Evolutionary conservation across 2,888 invertebrate genomes (phyloP).

Genomic region (Leptopilina drosophilae): DNA sequence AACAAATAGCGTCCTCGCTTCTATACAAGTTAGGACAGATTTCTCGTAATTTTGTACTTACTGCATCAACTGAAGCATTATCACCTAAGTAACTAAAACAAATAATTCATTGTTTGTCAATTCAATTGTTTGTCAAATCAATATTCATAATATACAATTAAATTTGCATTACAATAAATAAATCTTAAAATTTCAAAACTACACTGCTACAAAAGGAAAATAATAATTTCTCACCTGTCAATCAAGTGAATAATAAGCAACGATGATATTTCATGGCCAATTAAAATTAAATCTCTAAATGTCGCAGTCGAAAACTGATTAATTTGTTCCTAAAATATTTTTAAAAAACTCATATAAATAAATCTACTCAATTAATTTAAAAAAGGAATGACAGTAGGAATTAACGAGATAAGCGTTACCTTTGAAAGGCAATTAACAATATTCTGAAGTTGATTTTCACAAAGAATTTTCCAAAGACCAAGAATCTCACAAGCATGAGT

Average conservation of each 20-base stretch:
- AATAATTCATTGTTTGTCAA: neutral
- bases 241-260: slow-evolving; percentile 90
- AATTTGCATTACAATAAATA: slow-evolving; percentile 2
- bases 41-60: slow-evolving; percentile 91
- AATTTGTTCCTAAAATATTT: slow-evolving; percentile 77
- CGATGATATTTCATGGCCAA: slow-evolving; percentile 87
- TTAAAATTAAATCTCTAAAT: slow-evolving; percentile 86
- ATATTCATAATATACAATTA: slow-evolving; percentile 21
- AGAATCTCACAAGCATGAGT: slow-evolving; percentile 92
- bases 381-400: neutral
- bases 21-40: slow-evolving; percentile 96
- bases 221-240: slow-evolving; percentile 79
- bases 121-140: no score
- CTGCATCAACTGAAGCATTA: slow-evolving; percentile 95
- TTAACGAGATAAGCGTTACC: slow-evolving; percentile 61
- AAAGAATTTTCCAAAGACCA: slow-evolving; percentile 94
- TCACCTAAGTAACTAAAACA: slow-evolving; percentile 89
- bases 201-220: slow-evolving; percentile 15
- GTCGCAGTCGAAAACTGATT: slow-evolving; percentile 80
- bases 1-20: slow-evolving; percentile 96
- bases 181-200: slow-evolving; percentile 7
- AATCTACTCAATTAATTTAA: neutral
- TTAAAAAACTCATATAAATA: slow-evolving; percentile 40
- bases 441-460: slow-evolving; percentile 93
- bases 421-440: slow-evolving; percentile 84